Evolutionary conservation across 2,113 vertebrate genomes (phyloP).

Genomic region (pig (Sus scrofa)): DNA sequence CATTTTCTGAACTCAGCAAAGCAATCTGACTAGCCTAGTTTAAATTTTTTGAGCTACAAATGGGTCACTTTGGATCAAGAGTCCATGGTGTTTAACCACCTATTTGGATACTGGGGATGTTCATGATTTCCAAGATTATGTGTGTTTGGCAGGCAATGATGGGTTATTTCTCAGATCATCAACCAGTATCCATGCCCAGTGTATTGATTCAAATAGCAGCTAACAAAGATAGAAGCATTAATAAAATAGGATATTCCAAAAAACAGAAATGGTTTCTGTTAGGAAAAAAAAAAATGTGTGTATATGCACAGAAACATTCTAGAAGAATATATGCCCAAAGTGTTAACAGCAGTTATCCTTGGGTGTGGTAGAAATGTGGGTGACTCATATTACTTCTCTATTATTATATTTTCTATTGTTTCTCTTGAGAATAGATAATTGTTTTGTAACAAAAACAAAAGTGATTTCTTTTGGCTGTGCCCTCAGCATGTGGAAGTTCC

Average conservation of each 20-base stretch:
- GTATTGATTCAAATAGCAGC: background rate
- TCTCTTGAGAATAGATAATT: background rate
- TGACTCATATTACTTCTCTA: background rate
- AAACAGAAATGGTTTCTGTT: constrained; percentile 39
- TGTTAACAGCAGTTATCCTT: background rate
- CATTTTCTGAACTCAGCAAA: constrained; percentile 6
- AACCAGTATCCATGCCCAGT: background rate
- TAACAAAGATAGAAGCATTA: background rate
- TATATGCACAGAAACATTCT: background rate
- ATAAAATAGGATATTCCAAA: background rate
- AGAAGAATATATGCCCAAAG: background rate
- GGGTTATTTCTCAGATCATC: background rate
- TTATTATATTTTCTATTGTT: background rate
- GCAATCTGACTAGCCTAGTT: background rate
- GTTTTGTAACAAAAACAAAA: constrained; percentile 25
- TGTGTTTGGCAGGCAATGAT: background rate
- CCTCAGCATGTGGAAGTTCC: too few species aligned
- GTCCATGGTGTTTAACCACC: background rate
- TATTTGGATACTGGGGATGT: background rate
- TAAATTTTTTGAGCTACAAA: background rate
- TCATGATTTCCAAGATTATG: background rate
- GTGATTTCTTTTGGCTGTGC: background rate
- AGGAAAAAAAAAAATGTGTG: background rate
- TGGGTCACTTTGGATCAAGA: background rate
- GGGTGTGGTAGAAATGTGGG: background rate